Conservation (phyloP, 2,888 invertebrate species). For the Opisthograptis luteolata region DNA sequence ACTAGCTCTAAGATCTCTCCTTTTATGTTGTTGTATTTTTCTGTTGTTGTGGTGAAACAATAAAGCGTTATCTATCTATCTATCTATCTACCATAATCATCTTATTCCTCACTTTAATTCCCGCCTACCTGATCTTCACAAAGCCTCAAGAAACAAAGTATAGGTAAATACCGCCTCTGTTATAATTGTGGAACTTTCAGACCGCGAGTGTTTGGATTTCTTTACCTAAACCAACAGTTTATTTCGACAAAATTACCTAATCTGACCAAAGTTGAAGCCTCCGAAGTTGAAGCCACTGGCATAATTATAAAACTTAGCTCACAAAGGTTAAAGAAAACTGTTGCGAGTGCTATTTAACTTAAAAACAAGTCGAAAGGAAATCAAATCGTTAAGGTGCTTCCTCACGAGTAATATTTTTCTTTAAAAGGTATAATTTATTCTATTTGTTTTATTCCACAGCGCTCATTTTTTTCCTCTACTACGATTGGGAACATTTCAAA, state of each 20-base stretch:
- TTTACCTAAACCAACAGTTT: neutral
- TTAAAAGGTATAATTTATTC: too few species aligned
- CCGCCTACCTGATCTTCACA: too few species aligned
- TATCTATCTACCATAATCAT: too few species aligned
- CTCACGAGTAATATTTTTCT: neutral
- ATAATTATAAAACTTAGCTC: constrained; percentile 15
- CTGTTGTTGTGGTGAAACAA: too few species aligned
- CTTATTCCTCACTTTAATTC: too few species aligned
- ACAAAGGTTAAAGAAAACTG: constrained; percentile 15
- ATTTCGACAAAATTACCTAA: neutral
- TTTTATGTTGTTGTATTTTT: too few species aligned
- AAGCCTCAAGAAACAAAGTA: too few species aligned
- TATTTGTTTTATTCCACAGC: too few species aligned
- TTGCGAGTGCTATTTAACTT: constrained; percentile 19
- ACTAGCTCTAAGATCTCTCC: too few species aligned
- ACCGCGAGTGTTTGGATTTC: neutral
- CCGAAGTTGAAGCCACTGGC: neutral
- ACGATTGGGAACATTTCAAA: too few species aligned
- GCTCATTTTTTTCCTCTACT: too few species aligned
- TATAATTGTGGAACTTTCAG: neutral
- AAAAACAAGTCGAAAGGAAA: constrained; percentile 14
- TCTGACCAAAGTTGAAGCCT: neutral
- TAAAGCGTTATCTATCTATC: too few species aligned
- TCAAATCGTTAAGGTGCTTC: constrained; percentile 1
- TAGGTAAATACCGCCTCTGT: neutral